These are phyloP conservation scores for Acanthurus lineatus DNA, from an alignment of 2,797 vertebrate species.

Conservation along the genomic window DNA sequence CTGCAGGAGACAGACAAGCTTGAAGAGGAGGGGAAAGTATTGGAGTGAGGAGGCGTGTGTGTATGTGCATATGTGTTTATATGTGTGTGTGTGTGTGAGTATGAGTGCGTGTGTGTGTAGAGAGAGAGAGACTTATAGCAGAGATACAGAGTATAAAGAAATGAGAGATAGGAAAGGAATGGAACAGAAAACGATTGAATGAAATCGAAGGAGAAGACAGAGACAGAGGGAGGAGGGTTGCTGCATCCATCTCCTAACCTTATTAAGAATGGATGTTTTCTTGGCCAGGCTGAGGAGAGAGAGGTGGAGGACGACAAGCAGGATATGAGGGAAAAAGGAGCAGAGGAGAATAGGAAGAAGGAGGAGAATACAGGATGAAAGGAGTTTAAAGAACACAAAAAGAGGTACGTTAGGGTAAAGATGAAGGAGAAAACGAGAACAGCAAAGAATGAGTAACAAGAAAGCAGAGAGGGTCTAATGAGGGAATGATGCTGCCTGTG, in stretches of 20 bases:
- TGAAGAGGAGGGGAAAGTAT: conserved; percentile 38
- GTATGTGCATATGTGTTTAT: conserved; percentile 17
- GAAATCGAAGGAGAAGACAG: conserved; percentile 22
- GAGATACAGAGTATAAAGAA: conserved; percentile 35
- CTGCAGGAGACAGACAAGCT: conserved; percentile 49
- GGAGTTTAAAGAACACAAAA: conserved; percentile 20
- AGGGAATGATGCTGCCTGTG: conserved; percentile 29
- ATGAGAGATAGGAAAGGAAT: conserved; percentile 18
- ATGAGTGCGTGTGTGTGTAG: neutral
- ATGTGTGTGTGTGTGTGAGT: neutral
- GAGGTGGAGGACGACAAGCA: conserved; percentile 12
- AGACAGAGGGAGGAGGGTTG: conserved; percentile 9
- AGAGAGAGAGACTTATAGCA: conserved; percentile 27
- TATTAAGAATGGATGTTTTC: conserved; percentile 62
- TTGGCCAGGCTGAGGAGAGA: conserved; percentile 14
- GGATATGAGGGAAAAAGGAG: conserved; percentile 22
- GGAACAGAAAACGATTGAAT: conserved; percentile 9
- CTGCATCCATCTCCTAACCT: conserved; percentile 51
- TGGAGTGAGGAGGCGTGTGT: conserved; percentile 13
- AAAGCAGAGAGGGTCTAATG: conserved; percentile 32
- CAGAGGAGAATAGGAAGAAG: neutral
- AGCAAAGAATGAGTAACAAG: conserved; percentile 34
- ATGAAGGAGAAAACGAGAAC: conserved; percentile 37
- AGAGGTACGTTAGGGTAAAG: conserved; percentile 24
- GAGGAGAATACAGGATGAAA: conserved; percentile 29